Base-by-base conservation (phyloP, 2,888 invertebrate species). In the Cactoblastis cactorum region DNA sequence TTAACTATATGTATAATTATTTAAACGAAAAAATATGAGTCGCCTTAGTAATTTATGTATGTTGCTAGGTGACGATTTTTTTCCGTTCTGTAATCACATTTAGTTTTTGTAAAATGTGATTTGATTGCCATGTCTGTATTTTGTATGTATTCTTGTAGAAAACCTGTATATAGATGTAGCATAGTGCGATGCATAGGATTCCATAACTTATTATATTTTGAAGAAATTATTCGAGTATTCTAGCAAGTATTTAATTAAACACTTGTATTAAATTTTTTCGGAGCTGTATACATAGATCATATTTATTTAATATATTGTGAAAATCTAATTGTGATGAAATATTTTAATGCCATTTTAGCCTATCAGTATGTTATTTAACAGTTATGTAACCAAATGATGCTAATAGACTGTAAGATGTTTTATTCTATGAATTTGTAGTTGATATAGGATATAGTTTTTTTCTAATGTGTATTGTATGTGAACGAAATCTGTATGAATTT, bases 301-400 rank as follows among this genome's bases (percentile, higher is more conserved):
- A 76, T 78, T 80, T 79, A 80, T 79, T 78, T 71, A 67, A 71
- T 74, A 73, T 77, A 77, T 74, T 74, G 68, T 74, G 69, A 68
- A 62, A 78, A 74, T 73, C 64, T 72, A 71, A 81, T 76, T 85
- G 83, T 86, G 84, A 85, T 87, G 81, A 80, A 76, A 77, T 83
- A 79, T 80, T 80, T 81, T 80, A 85, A 85, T 84, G 86, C 85
- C 86, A 86, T 86, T 85, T 80, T 83, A 85, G 79, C 76, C 79
- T 80, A 71, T 82, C 80, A 81, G 72, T 82, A 79, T 78, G 80
- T 80, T 83, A 80, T 77, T 70, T 72, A 72, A 73, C 79, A 72
- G 71, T 79, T 85, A 79, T 85, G 75, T 88, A 88, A 88, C 88
- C 87, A 86, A 89, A 88, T 83, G 81, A 87, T 80, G 84, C 86